A percentile compares a stretch with the other conserved stretches of the same genome.
Conservation (phyloP, 2,888 invertebrate species). For the Tetheella fluctuosa region DNA sequence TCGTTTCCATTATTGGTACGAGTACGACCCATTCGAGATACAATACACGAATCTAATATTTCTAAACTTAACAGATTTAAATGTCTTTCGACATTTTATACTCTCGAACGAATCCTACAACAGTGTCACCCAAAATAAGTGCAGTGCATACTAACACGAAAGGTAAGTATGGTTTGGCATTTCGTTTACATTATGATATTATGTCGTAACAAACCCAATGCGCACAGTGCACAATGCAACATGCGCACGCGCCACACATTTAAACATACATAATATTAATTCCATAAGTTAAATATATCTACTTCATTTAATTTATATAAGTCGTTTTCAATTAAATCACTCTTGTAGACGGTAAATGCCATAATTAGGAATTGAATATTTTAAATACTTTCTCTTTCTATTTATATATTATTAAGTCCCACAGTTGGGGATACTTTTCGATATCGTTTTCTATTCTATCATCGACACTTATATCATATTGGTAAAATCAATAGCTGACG, state of each 20-base stretch:
- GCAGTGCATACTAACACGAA: slow-evolving; percentile 56
- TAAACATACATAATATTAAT: slow-evolving; percentile 47
- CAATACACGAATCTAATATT: slow-evolving; percentile 1
- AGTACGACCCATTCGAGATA: slow-evolving; percentile 27
- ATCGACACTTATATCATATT: slow-evolving; percentile 58
- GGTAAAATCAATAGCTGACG: slow-evolving; percentile 65
- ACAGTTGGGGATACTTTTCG: slow-evolving; percentile 53
- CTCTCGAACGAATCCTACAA: slow-evolving; percentile 53
- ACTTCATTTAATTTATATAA: slow-evolving; percentile 72
- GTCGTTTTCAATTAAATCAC: slow-evolving; percentile 76
- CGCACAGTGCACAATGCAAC: slow-evolving; percentile 27
- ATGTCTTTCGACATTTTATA: slow-evolving; percentile 17
- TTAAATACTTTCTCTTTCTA: slow-evolving; percentile 63
- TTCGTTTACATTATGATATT: slow-evolving; percentile 50
- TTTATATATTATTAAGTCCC: slow-evolving; percentile 41
- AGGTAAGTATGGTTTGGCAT: slow-evolving; percentile 70
- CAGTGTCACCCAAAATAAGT: slow-evolving; percentile 59
- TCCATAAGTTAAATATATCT: slow-evolving; percentile 71
- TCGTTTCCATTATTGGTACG: slow-evolving; percentile 12
- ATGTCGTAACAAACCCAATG: slow-evolving; percentile 43
- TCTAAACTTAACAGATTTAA: slow-evolving; percentile 10
- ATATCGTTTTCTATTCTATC: slow-evolving; percentile 46
- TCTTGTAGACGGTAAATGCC: slow-evolving; percentile 82
- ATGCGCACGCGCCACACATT: slow-evolving; percentile 27
- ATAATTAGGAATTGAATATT: slow-evolving; percentile 79